phyloP scores from a whole-genome alignment of 2,113 vertebrate genomes.

The Notothenia rossii region DNA sequence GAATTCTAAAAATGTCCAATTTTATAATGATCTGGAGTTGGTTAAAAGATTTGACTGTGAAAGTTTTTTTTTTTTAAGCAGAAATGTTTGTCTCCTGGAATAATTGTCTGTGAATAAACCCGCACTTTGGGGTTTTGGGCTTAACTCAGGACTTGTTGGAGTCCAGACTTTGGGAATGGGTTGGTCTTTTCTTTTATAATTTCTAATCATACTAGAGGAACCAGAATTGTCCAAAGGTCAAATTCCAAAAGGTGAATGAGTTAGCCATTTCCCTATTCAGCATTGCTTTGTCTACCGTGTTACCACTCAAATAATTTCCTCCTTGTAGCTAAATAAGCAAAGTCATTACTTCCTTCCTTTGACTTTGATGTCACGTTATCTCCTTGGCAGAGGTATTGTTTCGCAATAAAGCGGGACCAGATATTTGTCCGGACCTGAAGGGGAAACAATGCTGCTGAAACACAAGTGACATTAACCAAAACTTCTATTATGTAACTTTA shows the following conservation, averaged over 20 bases:
- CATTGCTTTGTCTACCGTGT: background rate
- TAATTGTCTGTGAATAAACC: background rate
- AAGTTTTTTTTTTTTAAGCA: too few species aligned
- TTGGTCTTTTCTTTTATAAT: background rate
- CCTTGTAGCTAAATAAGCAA: slow-evolving; percentile 34
- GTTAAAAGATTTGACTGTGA: too few species aligned
- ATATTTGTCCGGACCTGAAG: slow-evolving; percentile 6
- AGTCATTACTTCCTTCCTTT: slow-evolving; percentile 66
- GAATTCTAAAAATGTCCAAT: too few species aligned
- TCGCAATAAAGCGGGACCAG: background rate
- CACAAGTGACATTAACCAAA: background rate
- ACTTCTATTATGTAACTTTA: background rate
- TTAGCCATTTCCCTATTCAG: background rate
- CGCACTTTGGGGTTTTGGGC: background rate
- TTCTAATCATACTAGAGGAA: background rate
- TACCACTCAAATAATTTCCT: slow-evolving; percentile 37
- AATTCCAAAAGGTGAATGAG: slow-evolving; percentile 17
- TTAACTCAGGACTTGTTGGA: background rate
- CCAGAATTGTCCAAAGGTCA: slow-evolving; percentile 4
- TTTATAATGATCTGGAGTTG: too few species aligned
- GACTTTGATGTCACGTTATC: slow-evolving; percentile 36
- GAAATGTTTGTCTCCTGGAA: too few species aligned
- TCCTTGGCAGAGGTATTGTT: slow-evolving; percentile 20
- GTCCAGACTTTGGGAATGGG: background rate
- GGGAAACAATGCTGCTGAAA: slow-evolving; percentile 16